Conservation (phyloP, 2,797 vertebrate species). For the Siniperca undulata region DNA sequence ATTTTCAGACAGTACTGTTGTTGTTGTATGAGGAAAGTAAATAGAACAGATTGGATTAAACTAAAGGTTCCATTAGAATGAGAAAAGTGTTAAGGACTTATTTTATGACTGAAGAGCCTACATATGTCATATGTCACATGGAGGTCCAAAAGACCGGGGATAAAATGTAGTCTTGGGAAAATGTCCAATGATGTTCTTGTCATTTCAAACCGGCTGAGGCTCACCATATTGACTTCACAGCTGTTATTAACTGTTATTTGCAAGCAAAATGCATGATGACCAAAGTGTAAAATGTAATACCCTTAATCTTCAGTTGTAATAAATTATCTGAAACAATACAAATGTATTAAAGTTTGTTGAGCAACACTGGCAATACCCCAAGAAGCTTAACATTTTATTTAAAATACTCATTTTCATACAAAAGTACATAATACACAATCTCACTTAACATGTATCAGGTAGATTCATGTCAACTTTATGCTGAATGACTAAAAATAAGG, state of each 20-base stretch:
- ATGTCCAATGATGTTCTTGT: not conserved
- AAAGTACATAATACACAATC: conserved; percentile 50
- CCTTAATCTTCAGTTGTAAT: not conserved
- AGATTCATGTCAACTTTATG: conserved; percentile 47
- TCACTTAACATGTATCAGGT: conserved; percentile 56
- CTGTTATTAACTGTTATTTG: not conserved
- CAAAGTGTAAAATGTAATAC: not conserved
- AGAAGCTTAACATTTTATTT: conserved; percentile 18
- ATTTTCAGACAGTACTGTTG: too few species aligned
- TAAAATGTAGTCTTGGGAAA: too few species aligned
- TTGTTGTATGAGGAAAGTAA: too few species aligned
- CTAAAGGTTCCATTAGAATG: not conserved
- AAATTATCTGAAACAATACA: not conserved
- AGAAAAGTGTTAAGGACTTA: too few species aligned
- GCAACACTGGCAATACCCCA: not conserved
- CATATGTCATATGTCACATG: too few species aligned
- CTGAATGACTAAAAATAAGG: conserved; percentile 40
- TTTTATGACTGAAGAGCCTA: too few species aligned
- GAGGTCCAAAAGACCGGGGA: too few species aligned
- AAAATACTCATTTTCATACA: conserved; percentile 51
- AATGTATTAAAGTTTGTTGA: not conserved
- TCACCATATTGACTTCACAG: not conserved
- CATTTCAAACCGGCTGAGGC: too few species aligned
- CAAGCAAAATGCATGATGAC: not conserved
- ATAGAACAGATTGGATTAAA: too few species aligned